Base-by-base conservation (phyloP, 2,888 invertebrate genomes). In the Pelosia muscerda region DNA sequence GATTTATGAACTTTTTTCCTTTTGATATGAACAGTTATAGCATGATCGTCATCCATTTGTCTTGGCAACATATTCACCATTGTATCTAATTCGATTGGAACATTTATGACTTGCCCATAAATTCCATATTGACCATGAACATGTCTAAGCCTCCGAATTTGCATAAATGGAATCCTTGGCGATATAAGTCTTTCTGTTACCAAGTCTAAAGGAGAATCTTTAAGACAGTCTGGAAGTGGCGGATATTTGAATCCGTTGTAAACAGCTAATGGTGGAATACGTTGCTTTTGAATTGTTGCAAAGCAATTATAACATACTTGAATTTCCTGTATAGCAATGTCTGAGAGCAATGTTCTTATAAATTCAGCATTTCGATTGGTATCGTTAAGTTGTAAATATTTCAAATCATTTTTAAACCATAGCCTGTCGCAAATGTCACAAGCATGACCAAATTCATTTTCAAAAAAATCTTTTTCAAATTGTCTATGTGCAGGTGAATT, bases 201-300 rank as follows among this genome's bases (percentile, higher is more conserved):
- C 26, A 63, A 63, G 53, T 68, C 61, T 19, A 55, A 56, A 34
- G 58, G 58, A 25, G 25, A 26, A 26, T 60, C 25, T 34, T 55
- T 55, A 55, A 55, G 55, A 55, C 55, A 56, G 65, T 54, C 25
- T 64, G 84, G 84, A 72, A 77, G 75, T 71, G 65, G 58, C 31
- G 82, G 83, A 81, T 78, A 82, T 76, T 65, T 58, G 73, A 83
- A 82, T 58, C 82, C 84, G 75, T 82, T 82, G 76, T 77, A 74
- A 22, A 38, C 66, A 73, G 79, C 74, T 63, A 78, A n/a, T 4
- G 66, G 22, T 54, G 79, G 77, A 64, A 63, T 74, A 42, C 26
- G 61, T 58, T 65, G 13, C 60, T 71, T 75, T 64, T 76, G 55
- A 65, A 79, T 73, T 22, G 67, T 53, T 66, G 23, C 62, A 49